Percentiles rank a stretch among this genome's conserved stretches.
These are phyloP conservation scores for Sander vitreus DNA, from an alignment of 2,113 vertebrate genomes.

Conservation along the genomic window DNA sequence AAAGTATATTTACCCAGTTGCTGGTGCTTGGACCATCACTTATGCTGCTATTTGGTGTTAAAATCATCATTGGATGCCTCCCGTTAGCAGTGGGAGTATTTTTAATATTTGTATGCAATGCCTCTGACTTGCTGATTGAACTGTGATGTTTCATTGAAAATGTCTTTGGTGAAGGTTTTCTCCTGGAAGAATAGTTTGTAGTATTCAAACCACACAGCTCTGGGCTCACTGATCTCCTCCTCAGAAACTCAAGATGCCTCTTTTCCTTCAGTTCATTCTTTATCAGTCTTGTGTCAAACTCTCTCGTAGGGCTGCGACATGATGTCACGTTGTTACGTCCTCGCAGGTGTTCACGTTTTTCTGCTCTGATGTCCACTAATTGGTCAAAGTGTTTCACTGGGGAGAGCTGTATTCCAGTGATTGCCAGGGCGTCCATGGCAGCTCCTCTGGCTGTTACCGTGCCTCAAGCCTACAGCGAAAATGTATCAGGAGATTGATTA, in stretches of 20 bases:
- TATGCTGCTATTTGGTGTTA: slow-evolving; percentile 24
- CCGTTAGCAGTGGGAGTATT: slow-evolving; percentile 17
- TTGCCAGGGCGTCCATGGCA: slow-evolving; percentile 70
- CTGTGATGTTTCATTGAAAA: slow-evolving; percentile 15
- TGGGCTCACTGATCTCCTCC: slow-evolving; percentile 77
- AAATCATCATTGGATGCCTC: slow-evolving; percentile 20
- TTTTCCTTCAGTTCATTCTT: slow-evolving; percentile 79
- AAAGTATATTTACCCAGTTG: slow-evolving; percentile 64
- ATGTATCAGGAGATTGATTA: background rate
- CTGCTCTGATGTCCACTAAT: slow-evolving; percentile 73
- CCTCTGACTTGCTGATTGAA: slow-evolving; percentile 32
- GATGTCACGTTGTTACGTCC: slow-evolving; percentile 83
- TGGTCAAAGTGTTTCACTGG: slow-evolving; percentile 72
- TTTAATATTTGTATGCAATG: slow-evolving; percentile 7
- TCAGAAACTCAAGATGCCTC: slow-evolving; percentile 82
- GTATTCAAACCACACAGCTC: slow-evolving; percentile 18
- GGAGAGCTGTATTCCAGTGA: slow-evolving; percentile 30
- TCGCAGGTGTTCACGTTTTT: slow-evolving; percentile 77
- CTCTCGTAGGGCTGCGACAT: slow-evolving; percentile 80
- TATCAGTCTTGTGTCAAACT: slow-evolving; percentile 63
- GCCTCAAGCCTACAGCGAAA: background rate
- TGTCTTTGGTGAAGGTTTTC: slow-evolving; percentile 26
- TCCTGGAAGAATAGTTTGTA: slow-evolving; percentile 17
- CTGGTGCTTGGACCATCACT: slow-evolving; percentile 51
- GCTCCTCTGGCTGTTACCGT: slow-evolving; percentile 34